Evolutionary conservation across 2,797 vertebrate species (phyloP), one percentile per base, ranked within the genome.

Genomic region (Anguilla pacifica): DNA sequence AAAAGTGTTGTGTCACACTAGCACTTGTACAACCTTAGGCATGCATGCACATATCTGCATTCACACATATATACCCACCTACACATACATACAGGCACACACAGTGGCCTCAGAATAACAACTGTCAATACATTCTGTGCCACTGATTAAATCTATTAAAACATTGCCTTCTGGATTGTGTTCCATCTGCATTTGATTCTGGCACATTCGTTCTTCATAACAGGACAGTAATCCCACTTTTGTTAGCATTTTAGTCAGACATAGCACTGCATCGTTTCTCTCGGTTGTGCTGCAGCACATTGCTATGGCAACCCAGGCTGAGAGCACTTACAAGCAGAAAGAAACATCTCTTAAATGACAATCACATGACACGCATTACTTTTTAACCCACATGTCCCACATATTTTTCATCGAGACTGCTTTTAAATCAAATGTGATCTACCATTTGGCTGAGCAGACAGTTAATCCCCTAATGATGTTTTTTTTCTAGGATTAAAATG

Each of bases 241-340:
- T 39, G 70, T 28, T 13, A 10, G n/a, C 70, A 74, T 28, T 35
- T 74, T 74, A 15, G 70, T 74, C 70, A 28, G 6, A n/a, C 82
- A 77, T 35, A 79, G 86, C 53, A 46, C 82, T 83, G 43, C 57
- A 51, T 87, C 79, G 64, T 59, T 39, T 67, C 28, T 57, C 86
- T 43, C 86, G 49, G 31, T 87, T 67, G 57, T 88, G 85, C 87
- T 77, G 90, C 92, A 88, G 90, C 89, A 88, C 87, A 93, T 95
- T 92, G 87, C 95, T 93, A 95, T 95, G 90, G 93, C 92, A 96
- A 95, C 94, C 53, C 86, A 87, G 88, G 92, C 91, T 92, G 88
- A 91, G 91, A 89, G 89, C 91, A 92, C 93, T 92, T 91, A 86
- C 83, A 90, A 94, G 92, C 87, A 89, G 89, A 88, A 88, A 86